Evolutionary conservation across 2,888 invertebrate species (phyloP).

Genomic region (Mythimna loreyi): DNA sequence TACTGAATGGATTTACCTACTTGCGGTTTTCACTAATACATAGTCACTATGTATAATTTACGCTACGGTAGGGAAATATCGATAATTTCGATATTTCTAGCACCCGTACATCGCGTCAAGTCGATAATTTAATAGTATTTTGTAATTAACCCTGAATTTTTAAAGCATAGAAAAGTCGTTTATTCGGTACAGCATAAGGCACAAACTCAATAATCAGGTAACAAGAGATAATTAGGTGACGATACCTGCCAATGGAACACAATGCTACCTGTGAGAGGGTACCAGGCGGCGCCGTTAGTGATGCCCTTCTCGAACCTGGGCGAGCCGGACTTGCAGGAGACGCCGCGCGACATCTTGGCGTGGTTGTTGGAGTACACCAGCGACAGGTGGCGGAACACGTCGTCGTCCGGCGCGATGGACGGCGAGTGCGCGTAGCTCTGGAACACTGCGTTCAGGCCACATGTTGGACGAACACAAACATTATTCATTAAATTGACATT

Average conservation of each 20-base stretch:
- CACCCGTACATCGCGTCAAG: no score
- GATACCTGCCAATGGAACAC: background rate
- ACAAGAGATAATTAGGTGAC: no score
- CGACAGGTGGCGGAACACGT: slow-evolving; percentile 96
- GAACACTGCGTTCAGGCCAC: slow-evolving; percentile 94
- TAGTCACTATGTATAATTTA: no score
- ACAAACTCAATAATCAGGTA: no score
- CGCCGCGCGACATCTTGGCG: slow-evolving; percentile 96
- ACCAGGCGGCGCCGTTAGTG: slow-evolving; percentile 98
- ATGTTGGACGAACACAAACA: slow-evolving; percentile 80
- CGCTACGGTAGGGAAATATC: no score
- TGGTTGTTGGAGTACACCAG: slow-evolving; percentile 96
- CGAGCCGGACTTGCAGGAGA: slow-evolving; percentile 94
- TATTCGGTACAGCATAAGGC: no score
- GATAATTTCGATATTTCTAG: no score
- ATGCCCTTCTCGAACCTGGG: slow-evolving; percentile 96
- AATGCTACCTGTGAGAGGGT: slow-evolving; percentile 93
- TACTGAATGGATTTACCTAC: no score
- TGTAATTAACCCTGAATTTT: no score
- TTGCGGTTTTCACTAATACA: no score
- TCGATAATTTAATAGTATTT: no score
- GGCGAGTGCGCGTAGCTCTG: slow-evolving; percentile 96
- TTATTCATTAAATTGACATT: slow-evolving; percentile 43
- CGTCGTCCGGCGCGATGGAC: slow-evolving; percentile 97
- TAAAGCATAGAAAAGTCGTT: no score